Evolutionary conservation across 2,888 invertebrate species (phyloP).

Genomic region (Oscheius onirici): DNA sequence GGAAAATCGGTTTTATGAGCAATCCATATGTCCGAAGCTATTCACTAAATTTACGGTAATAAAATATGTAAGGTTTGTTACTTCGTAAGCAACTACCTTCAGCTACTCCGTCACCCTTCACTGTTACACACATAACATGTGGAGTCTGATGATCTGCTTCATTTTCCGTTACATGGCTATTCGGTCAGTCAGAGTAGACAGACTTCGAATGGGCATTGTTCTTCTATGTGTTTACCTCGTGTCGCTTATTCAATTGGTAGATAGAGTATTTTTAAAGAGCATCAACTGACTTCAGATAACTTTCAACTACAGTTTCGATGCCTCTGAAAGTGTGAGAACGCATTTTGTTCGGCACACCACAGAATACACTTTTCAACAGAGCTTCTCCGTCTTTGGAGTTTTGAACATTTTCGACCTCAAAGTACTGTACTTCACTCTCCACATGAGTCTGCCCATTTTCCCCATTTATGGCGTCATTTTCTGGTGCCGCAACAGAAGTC

Average conservation of each 20-base stretch:
- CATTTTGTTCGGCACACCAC: too few species aligned
- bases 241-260: slow-evolving; percentile 1
- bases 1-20: too few species aligned
- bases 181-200: not conserved
- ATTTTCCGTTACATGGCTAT: not conserved
- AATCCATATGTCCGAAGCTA: too few species aligned
- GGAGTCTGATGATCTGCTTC: slow-evolving; percentile 23
- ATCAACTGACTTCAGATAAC: too few species aligned
- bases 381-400: not conserved
- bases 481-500: not conserved
- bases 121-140: slow-evolving; percentile 11
- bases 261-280: too few species aligned
- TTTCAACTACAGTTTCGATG: too few species aligned
- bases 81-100: not conserved
- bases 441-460: slow-evolving; percentile 13
- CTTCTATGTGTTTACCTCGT: not conserved
- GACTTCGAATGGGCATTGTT: not conserved
- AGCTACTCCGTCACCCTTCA: slow-evolving; percentile 10
- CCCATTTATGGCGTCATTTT: slow-evolving; percentile 9
- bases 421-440: not conserved
- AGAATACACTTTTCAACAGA: too few species aligned
- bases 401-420: not conserved
- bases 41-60: too few species aligned
- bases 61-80: too few species aligned
- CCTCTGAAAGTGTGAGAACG: too few species aligned